A percentile compares a stretch with the other conserved stretches of the same genome.
Conservation (phyloP, 2,888 invertebrate species). For the Timema podura region DNA sequence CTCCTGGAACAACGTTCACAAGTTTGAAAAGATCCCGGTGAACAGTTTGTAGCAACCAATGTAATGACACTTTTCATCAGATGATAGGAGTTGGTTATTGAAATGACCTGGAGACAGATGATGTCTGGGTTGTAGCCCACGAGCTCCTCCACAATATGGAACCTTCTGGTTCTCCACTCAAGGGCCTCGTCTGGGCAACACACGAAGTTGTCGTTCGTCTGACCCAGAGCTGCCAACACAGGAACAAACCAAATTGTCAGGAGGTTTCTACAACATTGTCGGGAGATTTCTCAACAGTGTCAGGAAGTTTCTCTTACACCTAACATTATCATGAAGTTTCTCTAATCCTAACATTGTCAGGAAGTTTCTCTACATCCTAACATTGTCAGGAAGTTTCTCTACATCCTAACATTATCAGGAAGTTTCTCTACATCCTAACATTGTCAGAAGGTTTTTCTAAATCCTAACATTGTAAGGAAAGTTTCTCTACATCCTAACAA, state of each 20-base stretch:
- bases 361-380: too few species aligned
- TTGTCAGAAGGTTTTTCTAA: too few species aligned
- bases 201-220: constrained; percentile 67
- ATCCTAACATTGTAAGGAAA: too few species aligned
- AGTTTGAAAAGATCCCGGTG: neutral
- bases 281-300: too few species aligned
- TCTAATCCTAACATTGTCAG: too few species aligned
- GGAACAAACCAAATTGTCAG: neutral
- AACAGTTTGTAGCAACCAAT: neutral
- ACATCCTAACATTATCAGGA: too few species aligned
- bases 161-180: constrained; percentile 63
- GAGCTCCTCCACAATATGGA: constrained; percentile 67
- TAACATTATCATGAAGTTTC: too few species aligned
- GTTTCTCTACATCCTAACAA: too few species aligned
- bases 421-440: too few species aligned
- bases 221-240: constrained; percentile 58
- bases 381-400: too few species aligned
- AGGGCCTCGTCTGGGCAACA: constrained; percentile 66
- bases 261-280: too few species aligned
- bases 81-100: neutral
- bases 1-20: constrained; percentile 49
- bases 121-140: constrained; percentile 63
- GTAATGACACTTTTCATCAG: neutral
- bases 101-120: constrained; percentile 62
- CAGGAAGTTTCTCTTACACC: too few species aligned